Evolutionary conservation across 1,140 invertebrate species (phyloP).

Genomic region (Drosophila ogumai): DNA sequence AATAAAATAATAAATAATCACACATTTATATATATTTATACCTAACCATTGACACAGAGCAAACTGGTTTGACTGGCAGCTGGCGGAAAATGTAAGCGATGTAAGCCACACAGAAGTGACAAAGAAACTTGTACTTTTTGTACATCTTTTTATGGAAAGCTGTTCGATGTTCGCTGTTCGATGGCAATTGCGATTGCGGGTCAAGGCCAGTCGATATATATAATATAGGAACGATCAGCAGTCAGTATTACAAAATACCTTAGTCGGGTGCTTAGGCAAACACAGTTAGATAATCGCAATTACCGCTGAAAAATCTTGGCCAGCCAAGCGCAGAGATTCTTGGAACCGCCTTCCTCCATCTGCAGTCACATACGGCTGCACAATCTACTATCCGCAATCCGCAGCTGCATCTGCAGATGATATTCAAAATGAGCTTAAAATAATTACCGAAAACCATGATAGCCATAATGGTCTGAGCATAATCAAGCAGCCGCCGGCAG

Average conservation of each 20-base stretch:
- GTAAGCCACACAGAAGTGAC: conserved; percentile 45
- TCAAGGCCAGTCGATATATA: conserved; percentile 55
- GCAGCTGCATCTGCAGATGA: conserved; percentile 59
- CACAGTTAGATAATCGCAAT: conserved; percentile 51
- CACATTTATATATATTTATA: conserved; percentile 9
- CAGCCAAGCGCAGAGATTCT: conserved; percentile 49
- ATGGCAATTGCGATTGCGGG: conserved; percentile 62
- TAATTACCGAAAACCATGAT: conserved; percentile 73
- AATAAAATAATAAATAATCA: conserved; percentile 23
- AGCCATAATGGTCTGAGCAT: conserved; percentile 47
- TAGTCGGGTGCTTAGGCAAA: neutral
- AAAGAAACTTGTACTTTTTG: conserved; percentile 56
- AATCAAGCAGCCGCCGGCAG: conserved; percentile 30
- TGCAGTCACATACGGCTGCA: conserved; percentile 59
- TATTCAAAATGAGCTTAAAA: conserved; percentile 72
- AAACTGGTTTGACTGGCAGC: conserved; percentile 53
- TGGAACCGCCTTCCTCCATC: conserved; percentile 39
- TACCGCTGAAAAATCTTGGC: conserved; percentile 23
- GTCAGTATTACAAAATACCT: conserved; percentile 25
- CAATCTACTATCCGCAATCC: conserved; percentile 9
- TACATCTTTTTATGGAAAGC: conserved; percentile 44
- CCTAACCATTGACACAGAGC: conserved; percentile 27
- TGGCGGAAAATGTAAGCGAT: conserved; percentile 28
- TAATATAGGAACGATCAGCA: conserved; percentile 23
- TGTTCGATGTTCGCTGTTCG: conserved; percentile 14